Conservation (phyloP, 2,888 invertebrate species). For the Andrena marginata region DNA sequence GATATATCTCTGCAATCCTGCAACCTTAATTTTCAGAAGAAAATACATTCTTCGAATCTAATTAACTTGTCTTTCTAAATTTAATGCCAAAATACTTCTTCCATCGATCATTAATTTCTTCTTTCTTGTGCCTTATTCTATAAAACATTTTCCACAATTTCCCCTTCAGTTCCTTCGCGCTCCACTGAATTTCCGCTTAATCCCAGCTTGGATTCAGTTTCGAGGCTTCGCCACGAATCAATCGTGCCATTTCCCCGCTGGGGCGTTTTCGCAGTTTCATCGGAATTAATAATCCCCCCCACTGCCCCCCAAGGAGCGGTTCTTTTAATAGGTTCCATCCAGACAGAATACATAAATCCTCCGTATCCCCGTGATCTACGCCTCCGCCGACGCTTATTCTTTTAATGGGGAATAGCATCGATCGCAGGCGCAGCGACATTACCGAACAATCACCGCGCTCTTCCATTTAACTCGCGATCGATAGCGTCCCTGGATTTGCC, state of each 20-base stretch:
- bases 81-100: too few species aligned
- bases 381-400: background rate
- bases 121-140: background rate
- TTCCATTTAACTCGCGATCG: slow-evolving; percentile 1
- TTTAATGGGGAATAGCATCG: slow-evolving; percentile 21
- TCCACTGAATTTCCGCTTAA: slow-evolving; percentile 13
- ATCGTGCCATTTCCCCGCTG: slow-evolving; percentile 24
- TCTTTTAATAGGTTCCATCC: slow-evolving; percentile 34
- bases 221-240: slow-evolving; percentile 21
- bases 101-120: background rate
- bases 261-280: slow-evolving; percentile 18
- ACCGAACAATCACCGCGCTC: slow-evolving; percentile 13
- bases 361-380: slow-evolving; percentile 21
- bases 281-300: slow-evolving; percentile 30
- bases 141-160: slow-evolving; percentile 6
- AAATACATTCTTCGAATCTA: too few species aligned
- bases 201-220: slow-evolving; percentile 13
- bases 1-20: too few species aligned
- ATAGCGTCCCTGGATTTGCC: slow-evolving; percentile 7
- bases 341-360: slow-evolving; percentile 30
- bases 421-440: background rate
- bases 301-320: slow-evolving; percentile 11
- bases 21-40: too few species aligned
- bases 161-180: background rate
- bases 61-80: too few species aligned